Evolutionary conservation across 2,113 vertebrate genomes (phyloP).

Genomic region (Anhinga rufa): DNA sequence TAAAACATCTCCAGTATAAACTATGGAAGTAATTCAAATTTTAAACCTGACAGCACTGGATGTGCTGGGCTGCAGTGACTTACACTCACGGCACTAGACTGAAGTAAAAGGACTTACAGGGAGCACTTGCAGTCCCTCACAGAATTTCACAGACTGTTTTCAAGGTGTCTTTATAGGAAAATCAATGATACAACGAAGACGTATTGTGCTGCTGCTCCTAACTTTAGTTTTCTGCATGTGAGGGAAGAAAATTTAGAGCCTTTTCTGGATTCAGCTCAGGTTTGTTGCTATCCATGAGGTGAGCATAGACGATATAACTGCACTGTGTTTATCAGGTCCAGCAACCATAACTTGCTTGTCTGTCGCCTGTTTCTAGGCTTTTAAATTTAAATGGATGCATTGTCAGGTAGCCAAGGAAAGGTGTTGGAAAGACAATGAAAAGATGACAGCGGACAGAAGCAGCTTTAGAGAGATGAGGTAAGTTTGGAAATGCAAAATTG

Average conservation of each 20-base stretch:
- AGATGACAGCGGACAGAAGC: constrained; percentile 29
- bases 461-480: background rate
- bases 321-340: background rate
- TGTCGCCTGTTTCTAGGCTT: background rate
- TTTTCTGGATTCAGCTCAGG: background rate
- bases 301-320: background rate
- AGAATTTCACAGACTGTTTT: background rate
- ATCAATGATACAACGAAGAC: background rate
- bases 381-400: background rate
- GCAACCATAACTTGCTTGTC: background rate
- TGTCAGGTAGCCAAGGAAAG: constrained; percentile 15
- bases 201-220: background rate
- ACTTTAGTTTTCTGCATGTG: background rate
- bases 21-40: background rate
- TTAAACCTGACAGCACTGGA: background rate
- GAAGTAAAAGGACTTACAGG: background rate
- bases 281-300: background rate
- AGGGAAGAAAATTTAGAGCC: background rate
- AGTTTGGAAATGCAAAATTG: background rate
- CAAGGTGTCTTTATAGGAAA: background rate
- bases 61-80: background rate
- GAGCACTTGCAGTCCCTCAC: background rate
- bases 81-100: background rate
- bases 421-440: background rate
- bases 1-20: background rate